phyloP scores from a whole-genome alignment of 1,140 invertebrate genomes.

The Platyscapa corneri region DNA sequence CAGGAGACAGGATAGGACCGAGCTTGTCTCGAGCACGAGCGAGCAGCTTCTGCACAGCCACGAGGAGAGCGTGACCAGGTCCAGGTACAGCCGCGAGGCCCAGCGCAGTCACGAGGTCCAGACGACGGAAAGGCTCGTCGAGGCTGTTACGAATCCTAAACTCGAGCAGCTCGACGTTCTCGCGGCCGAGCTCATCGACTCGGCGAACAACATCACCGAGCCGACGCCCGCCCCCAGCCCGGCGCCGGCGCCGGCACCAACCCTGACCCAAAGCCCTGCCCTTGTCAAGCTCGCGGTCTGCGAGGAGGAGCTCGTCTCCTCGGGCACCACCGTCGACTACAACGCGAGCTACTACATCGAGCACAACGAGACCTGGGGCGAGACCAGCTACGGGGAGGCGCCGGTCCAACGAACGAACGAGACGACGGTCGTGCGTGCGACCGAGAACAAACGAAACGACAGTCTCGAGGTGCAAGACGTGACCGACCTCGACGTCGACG shows the following conservation, averaged over 20 bases:
- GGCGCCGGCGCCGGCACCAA: conserved; percentile 46
- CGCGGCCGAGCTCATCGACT: conserved; percentile 44
- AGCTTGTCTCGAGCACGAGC: neutral
- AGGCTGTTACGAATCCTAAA: neutral
- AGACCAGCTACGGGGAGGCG: too few relatives aligned
- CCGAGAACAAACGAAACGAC: conserved; percentile 55
- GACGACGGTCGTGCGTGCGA: conserved; percentile 50
- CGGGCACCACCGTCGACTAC: conserved; percentile 31
- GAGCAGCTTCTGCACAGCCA: neutral
- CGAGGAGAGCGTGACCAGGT: conserved; percentile 53
- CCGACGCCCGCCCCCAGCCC: neutral
- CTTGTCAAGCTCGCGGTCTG: neutral
- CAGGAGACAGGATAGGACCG: neutral
- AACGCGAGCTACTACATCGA: conserved; percentile 51
- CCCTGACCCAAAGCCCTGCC: neutral
- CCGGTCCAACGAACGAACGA: conserved; percentile 50
- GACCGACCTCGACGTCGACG: conserved; percentile 55
- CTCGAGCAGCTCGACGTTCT: conserved; percentile 39
- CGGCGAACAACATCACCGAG: conserved; percentile 28
- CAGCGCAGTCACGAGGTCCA: conserved; percentile 48
- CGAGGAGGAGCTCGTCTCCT: conserved; percentile 17
- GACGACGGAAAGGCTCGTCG: conserved; percentile 45
- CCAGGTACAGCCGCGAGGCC: conserved; percentile 40
- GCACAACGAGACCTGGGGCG: conserved; percentile 51
- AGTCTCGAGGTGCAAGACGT: conserved; percentile 61